Base-by-base conservation (phyloP, 1,140 invertebrate species). In the Drosophila carrolli region DNA sequence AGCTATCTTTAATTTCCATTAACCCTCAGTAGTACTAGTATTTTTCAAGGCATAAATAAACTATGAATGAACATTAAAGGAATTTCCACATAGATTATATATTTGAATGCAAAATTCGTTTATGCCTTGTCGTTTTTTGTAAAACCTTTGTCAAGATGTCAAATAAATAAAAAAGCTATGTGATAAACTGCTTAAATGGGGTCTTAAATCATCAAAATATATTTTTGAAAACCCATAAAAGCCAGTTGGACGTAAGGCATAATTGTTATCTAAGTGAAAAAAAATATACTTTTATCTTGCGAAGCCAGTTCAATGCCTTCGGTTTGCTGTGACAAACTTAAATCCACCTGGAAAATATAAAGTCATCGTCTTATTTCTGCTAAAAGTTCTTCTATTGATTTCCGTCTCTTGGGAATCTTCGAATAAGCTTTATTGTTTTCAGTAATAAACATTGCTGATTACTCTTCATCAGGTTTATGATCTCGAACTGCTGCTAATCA, bases 171-270 rank as follows among this genome's bases (percentile, higher is more conserved):
- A 19, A 29, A 19, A 40, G 5, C 9, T 4, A 4, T 29, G n/a
- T 40, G 51, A 60, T 60, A 56, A 57, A 37, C 43, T 10, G 16
- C 11, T 50, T 14, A 51, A 44, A 44, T 8, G n/a, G 1, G 1
- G n/a, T 13, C 57, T 23, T 35, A 51, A 51, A 5, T 4, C 6
- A n/a, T 59, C 56, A 35, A 60, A 14, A 16, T 11, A 10, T 40
- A 16, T n/a, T 54, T 3, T 38, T 5, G 27, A 14, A n/a, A 32
- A 13, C n/a, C n/a, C 47, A 14, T n/a, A 48, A 48, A 48, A 29
- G 6, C 46, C 46, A 48, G 8, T 53, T 14, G 55, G 55, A 32
- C 11, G 35, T 10, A 5, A 10, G 11, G 9, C 3, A n/a, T 11
- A 29, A 47, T 1, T n/a, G 10, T 29, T 50, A 50, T 50, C 47